Percentiles rank a stretch among this genome's conserved stretches.
Evolutionary conservation across 2,797 vertebrate species (phyloP).

Genomic region (Neosilurus mollespiculum): DNA sequence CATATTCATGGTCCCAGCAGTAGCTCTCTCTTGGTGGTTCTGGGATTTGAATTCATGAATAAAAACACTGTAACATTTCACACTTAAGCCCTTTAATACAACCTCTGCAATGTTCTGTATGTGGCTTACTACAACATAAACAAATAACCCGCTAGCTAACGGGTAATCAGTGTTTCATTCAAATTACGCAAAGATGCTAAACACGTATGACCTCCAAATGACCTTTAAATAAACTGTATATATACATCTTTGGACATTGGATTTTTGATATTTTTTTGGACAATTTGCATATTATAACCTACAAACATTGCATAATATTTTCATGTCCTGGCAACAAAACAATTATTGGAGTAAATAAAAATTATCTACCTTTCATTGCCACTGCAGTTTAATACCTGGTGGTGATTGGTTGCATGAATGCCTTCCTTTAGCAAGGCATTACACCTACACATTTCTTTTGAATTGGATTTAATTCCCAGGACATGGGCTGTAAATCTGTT

Average conservation of each 20-base stretch:
- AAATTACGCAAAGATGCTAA: background rate
- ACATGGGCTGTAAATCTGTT: background rate
- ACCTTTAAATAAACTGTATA: too few relatives aligned
- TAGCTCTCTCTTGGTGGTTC: background rate
- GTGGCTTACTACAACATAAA: background rate
- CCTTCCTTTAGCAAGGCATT: background rate
- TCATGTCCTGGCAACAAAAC: background rate
- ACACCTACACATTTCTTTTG: background rate
- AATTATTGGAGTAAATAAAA: background rate
- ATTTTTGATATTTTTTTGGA: constrained; percentile 26
- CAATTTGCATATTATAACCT: background rate
- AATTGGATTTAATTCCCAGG: background rate
- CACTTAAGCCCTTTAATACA: background rate
- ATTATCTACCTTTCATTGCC: background rate
- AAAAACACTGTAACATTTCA: background rate
- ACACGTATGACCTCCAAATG: background rate
- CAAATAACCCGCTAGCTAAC: background rate
- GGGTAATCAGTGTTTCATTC: background rate
- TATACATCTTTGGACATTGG: too few relatives aligned
- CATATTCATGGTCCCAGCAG: background rate
- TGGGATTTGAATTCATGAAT: background rate
- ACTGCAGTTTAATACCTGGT: background rate
- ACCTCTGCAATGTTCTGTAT: background rate
- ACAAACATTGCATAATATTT: background rate
- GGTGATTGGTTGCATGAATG: background rate